Evolutionary conservation across 2,888 invertebrate species (phyloP), one percentile per base, ranked within the genome.

Genomic region (Pollenia griseotomentosa): DNA sequence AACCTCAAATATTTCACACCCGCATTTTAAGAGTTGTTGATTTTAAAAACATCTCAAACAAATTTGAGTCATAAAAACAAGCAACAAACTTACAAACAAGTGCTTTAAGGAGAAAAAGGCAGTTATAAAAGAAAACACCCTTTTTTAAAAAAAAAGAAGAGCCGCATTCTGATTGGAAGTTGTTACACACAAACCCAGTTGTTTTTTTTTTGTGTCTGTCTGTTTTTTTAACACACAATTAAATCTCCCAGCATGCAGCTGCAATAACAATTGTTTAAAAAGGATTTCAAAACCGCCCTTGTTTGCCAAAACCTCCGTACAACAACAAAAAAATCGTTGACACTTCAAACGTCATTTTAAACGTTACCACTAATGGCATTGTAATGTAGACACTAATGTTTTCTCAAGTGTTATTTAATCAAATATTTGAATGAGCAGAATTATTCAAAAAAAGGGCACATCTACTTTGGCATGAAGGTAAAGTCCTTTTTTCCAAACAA

Each of bases 371-470:
- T 92, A 91, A 92, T 93, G 92, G 90, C 89, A 91, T 92, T 93
- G 92, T 93, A 92, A 92, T 93, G 91, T 91, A 89, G 87, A 85
- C 88, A 90, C 91, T 93, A 93, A 93, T 93, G 92, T 93, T 90
- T 90, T 89, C 89, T 90, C 90, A 89, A 89, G 88, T 89, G 88
- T 88, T 88, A 82, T 74, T 88, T 83, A 85, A 86, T 85, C 84
- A 80, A 84, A 83, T 86, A 81, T 73, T 61, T 44, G 68, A 55
- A 65, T 10, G 51, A 9, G 74, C 16, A 80, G 46, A 42, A 46
- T 14, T n/a, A 14, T 9, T 40, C n/a, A 46, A 61, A 77, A 23
- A 65, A 66, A 68, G 53, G 73, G 57, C 86, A 57, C 63, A 55
- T 0, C 44, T 14, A 53, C 42, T 0, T 65, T 19, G 51, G 14